Evolutionary conservation across 30 jellyfish, hydroid and myxozoan species (phyloP).

Genomic region (Aurelia aurita): DNA sequence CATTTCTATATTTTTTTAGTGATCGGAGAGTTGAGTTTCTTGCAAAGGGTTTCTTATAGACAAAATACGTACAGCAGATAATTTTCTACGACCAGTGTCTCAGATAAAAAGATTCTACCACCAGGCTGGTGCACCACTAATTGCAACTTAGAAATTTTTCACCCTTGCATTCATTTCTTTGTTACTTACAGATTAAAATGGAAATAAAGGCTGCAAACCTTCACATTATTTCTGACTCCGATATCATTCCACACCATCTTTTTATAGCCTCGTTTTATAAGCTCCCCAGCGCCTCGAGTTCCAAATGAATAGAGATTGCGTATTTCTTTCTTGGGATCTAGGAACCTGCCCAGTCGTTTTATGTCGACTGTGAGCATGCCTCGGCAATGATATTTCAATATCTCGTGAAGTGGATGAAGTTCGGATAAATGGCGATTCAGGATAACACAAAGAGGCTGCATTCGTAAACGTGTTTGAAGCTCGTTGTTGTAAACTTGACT

Average conservation of each 20-base stretch:
- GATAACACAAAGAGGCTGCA: constrained; percentile 79
- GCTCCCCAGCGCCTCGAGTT: constrained; percentile 21
- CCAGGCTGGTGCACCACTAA: too few relatives aligned
- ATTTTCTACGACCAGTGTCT: too few relatives aligned
- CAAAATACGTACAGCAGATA: too few relatives aligned
- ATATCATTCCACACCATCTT: constrained; percentile 56
- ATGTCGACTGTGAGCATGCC: constrained; percentile 55
- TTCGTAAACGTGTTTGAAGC: constrained; percentile 65
- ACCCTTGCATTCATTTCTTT: too few relatives aligned
- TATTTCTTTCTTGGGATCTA: neutral
- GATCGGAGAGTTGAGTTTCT: too few relatives aligned
- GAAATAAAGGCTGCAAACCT: constrained; percentile 9
- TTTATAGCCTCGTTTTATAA: constrained; percentile 12
- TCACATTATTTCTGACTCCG: constrained; percentile 17
- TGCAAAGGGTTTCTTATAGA: too few relatives aligned
- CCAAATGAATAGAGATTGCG: constrained; percentile 26
- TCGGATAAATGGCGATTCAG: constrained; percentile 69
- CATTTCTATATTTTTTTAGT: too few relatives aligned
- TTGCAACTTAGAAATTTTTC: too few relatives aligned
- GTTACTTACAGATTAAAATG: too few relatives aligned
- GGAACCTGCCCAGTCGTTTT: constrained; percentile 14
- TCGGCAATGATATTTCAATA: constrained; percentile 78
- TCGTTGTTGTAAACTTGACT: constrained; percentile 65
- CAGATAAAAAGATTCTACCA: too few relatives aligned
- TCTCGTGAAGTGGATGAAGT: constrained; percentile 82